Base-by-base conservation (phyloP, 2,888 invertebrate genomes). In the Pristionchus japonicus region DNA sequence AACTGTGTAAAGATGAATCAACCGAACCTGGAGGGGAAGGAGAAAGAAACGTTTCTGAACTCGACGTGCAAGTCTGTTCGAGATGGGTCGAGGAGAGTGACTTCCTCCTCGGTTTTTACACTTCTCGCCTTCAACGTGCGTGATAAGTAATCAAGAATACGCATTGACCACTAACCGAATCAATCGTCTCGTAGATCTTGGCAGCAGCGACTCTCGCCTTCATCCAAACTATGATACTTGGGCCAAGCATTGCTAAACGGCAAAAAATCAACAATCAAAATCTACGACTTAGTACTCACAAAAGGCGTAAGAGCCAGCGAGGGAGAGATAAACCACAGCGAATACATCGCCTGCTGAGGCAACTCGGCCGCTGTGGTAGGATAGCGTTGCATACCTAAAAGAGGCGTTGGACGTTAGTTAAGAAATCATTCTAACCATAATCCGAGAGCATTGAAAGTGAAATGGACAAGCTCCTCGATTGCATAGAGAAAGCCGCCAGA, bases 131-230 rank as follows among this genome's bases (percentile, higher is more conserved):
- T 1, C n/a, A 43, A 40, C 15, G 77, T 40, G 40, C 31, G 34
- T 34, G 31, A 57, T 43, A 43, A 9, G 43, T n/a, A n/a, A n/a
- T n/a, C n/a, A n/a, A n/a, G n/a, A n/a, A n/a, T n/a, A n/a, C n/a
- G n/a, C n/a, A n/a, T n/a, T 9, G 13, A 34, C 17, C 17, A 27
- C 70, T 70, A 11, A 85, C 85, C 31, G n/a, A 27, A 43, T 85
- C 85, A 11, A 85, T 85, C 40, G 47, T 64, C 27, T 40, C 85
- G 64, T 85, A 85, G 27, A 85, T 52, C 40, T 47, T 64, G 3
- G 85, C 61, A 1, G 85, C 85, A 9, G 85, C 61, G 13, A 64
- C 37, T 27, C 85, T 27, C 4, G 85, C 85, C 64, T 85, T 85
- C 64, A 85, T 40, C 49, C 61, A 15, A 1, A 61, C 85, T 13